Conservation (phyloP, 2,797 vertebrate species). For the Pipistrellus nathusii region DNA sequence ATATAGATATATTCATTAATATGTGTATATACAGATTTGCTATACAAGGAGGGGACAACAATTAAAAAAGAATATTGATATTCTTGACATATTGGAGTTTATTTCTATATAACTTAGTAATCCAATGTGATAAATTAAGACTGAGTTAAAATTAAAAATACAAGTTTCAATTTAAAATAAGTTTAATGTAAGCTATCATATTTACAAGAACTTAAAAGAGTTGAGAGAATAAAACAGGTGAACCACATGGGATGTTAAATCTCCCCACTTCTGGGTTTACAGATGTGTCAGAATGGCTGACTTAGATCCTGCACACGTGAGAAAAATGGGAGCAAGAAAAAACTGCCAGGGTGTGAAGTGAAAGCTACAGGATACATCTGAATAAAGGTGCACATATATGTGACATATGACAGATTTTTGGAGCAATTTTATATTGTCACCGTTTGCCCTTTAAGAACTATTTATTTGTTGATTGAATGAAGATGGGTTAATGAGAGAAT, state of each 20-base stretch:
- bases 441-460: neutral
- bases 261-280: neutral
- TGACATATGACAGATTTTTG: neutral
- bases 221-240: neutral
- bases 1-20: neutral
- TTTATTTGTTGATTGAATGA: neutral
- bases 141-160: neutral
- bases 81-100: neutral
- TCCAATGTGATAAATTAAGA: neutral
- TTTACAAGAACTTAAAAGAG: neutral
- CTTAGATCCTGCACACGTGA: neutral
- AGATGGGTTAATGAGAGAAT: neutral
- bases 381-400: neutral
- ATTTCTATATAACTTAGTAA: neutral
- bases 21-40: neutral
- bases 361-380: neutral
- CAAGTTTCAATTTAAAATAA: neutral
- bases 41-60: neutral
- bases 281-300: neutral
- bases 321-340: neutral
- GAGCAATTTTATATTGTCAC: neutral
- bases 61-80: neutral
- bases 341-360: fast-evolving
- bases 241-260: neutral
- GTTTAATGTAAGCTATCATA: neutral